These are phyloP conservation scores for Asarcornis scutulata DNA, from an alignment of 2,113 vertebrate species.

Conservation along the genomic window DNA sequence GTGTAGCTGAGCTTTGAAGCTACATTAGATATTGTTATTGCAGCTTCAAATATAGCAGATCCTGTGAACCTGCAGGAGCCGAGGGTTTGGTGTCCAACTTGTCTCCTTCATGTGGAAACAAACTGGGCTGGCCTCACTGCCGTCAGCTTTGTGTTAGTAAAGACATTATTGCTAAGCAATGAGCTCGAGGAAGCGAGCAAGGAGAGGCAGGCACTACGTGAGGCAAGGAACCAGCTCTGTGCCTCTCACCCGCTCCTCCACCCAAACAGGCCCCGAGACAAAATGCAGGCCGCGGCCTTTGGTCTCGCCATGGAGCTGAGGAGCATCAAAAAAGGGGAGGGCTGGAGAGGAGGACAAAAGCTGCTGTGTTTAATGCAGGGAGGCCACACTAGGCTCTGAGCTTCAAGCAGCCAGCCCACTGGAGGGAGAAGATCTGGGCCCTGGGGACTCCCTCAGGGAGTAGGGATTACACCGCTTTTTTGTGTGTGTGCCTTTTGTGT, in stretches of 20 bases:
- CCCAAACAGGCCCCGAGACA: fast-evolving
- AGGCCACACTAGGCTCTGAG: background rate
- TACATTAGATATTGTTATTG: too few species aligned
- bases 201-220: background rate
- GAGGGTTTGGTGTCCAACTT: background rate
- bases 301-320: background rate
- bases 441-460: background rate
- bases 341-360: background rate
- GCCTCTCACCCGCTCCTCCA: background rate
- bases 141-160: background rate
- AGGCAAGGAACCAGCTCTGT: background rate
- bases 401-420: background rate
- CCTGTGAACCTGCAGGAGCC: background rate
- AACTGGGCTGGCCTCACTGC: fast-evolving
- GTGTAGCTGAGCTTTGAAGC: background rate
- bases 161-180: background rate
- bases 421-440: background rate
- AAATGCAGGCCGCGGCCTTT: background rate
- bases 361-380: fast-evolving
- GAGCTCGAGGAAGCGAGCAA: background rate
- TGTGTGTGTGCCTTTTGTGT: background rate
- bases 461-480: background rate
- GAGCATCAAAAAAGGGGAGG: background rate
- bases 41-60: too few species aligned
- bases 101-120: background rate